Evolutionary conservation across 64 coral and sea anemone species (phyloP), one percentile per base, ranked within the genome.

Genomic region (Stichodactyla helianthus): DNA sequence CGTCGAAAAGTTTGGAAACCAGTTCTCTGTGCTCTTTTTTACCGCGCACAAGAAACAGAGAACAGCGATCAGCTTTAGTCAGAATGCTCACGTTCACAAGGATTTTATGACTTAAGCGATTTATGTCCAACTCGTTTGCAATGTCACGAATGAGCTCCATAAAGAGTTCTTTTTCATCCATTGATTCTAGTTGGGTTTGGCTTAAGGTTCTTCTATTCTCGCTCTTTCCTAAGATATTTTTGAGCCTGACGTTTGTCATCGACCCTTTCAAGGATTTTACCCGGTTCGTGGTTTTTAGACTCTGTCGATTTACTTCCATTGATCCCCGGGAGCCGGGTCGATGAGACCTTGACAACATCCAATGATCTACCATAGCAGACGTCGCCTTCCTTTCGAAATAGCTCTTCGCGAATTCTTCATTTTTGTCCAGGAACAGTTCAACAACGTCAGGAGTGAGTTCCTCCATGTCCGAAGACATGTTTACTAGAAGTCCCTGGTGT

Each of bases 61-160:
- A 98, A 79, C 95, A 92, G 52, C 95, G 89, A 58, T 98, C 95
- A 58, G 95, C 84, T 83, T 94, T 98, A 79, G 95, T 98, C 23
- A 98, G 82, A 62, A 98, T 94, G 70, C 95, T 94, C 57, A 98
- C 92, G 51, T 98, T 98, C 0, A 98, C 95, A 62, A 98, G 89
- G 20, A 98, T 98, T 80, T 98, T 98, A 87, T 98, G 95, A 85
- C 95, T 98, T n/a, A 98, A 59, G 70, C 86, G 83, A 62, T 98
- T 94, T 12, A 98, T 94, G 27, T 98, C 95, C 25, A 98, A 55
- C 71, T 98, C 95, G 88, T 98, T 98, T 9, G 95, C 82, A 31
- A 98, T 98, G 81, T 98, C 95, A 80, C 95, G 93, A 59, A 94
- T 98, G 13, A 98, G 85, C 56, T 98, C 95, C 95, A 98, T 98